phyloP scores from a whole-genome alignment of 2,797 vertebrate species.

The Pseudomugil gertrudae region DNA sequence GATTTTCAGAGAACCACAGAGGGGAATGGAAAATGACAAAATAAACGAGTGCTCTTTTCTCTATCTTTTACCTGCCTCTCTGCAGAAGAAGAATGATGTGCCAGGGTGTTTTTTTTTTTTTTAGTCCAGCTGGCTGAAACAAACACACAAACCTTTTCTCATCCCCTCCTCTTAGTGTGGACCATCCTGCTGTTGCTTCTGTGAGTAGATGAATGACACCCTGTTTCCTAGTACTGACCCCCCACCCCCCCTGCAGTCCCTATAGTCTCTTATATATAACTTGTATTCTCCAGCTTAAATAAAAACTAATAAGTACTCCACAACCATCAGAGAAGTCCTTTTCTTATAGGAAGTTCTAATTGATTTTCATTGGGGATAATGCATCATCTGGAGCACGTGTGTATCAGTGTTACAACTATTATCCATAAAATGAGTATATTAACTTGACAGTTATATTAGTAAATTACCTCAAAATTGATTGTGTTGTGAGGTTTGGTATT shows the following conservation, averaged over 20 bases:
- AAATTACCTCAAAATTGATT: too few relatives aligned
- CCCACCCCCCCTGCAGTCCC: conserved; percentile 38
- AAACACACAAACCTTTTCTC: conserved; percentile 7
- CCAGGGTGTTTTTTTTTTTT: conserved; percentile 56
- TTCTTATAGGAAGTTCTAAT: conserved; percentile 11
- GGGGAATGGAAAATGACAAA: conserved; percentile 64
- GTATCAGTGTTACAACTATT: too few relatives aligned
- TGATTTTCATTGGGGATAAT: background rate
- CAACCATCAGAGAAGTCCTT: background rate
- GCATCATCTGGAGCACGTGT: too few relatives aligned
- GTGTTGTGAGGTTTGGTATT: too few relatives aligned
- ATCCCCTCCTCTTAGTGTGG: conserved; percentile 14
- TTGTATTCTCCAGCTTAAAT: background rate
- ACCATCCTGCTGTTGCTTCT: conserved; percentile 41
- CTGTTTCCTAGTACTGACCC: conserved; percentile 61
- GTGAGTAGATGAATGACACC: conserved; percentile 59
- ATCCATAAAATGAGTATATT: too few relatives aligned
- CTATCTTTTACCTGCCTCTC: conserved; percentile 47
- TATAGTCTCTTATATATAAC: conserved; percentile 21
- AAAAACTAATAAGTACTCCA: conserved; percentile 19
- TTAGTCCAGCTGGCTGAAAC: conserved; percentile 48
- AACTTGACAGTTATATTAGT: too few relatives aligned
- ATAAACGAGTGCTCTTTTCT: conserved; percentile 59
- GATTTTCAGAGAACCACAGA: conserved; percentile 54
- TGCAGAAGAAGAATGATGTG: conserved; percentile 59